These are phyloP conservation scores for Lamproptera curius DNA, from an alignment of 2,888 invertebrate genomes.

Conservation along the genomic window DNA sequence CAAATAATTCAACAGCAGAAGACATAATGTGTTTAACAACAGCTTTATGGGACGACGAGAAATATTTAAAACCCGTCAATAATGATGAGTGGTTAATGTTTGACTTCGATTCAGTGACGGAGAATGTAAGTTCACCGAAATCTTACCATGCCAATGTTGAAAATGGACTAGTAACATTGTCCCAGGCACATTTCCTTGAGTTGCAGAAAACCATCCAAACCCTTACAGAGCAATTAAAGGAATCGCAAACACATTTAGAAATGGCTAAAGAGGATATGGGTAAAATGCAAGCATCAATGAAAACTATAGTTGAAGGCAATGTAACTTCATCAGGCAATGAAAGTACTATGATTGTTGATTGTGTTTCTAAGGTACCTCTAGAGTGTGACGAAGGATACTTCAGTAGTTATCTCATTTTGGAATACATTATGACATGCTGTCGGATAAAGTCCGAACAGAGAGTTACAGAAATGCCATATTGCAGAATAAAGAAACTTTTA, in stretches of 20 bases:
- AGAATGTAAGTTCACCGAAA: slow-evolving; percentile 57
- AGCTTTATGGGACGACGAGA: slow-evolving; percentile 85
- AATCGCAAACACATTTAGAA: slow-evolving; percentile 77
- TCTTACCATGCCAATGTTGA: slow-evolving; percentile 79
- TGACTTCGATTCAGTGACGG: slow-evolving; percentile 79
- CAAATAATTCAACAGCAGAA: slow-evolving; percentile 77
- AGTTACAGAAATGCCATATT: slow-evolving; percentile 91
- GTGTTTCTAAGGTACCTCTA: slow-evolving; percentile 69
- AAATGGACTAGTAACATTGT: slow-evolving; percentile 79
- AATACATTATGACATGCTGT: slow-evolving; percentile 96
- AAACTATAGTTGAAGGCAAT: slow-evolving; percentile 67
- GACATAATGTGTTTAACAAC: slow-evolving; percentile 71
- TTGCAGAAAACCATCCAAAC: slow-evolving; percentile 78
- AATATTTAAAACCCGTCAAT: slow-evolving; percentile 86
- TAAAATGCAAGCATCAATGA: slow-evolving; percentile 79
- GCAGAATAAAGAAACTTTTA: slow-evolving; percentile 83
- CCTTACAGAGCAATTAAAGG: slow-evolving; percentile 76
- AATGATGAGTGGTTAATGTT: slow-evolving; percentile 91
- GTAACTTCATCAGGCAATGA: slow-evolving; percentile 32
- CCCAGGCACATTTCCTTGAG: slow-evolving; percentile 79
- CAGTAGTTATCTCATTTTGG: slow-evolving; percentile 92
- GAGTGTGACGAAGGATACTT: slow-evolving; percentile 88
- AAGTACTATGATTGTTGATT: slow-evolving; percentile 41
- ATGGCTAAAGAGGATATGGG: slow-evolving; percentile 79
- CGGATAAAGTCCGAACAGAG: slow-evolving; percentile 91